These are phyloP conservation scores for Marisa cornuarietis DNA, from an alignment of 1,140 invertebrate species.

Conservation along the genomic window DNA sequence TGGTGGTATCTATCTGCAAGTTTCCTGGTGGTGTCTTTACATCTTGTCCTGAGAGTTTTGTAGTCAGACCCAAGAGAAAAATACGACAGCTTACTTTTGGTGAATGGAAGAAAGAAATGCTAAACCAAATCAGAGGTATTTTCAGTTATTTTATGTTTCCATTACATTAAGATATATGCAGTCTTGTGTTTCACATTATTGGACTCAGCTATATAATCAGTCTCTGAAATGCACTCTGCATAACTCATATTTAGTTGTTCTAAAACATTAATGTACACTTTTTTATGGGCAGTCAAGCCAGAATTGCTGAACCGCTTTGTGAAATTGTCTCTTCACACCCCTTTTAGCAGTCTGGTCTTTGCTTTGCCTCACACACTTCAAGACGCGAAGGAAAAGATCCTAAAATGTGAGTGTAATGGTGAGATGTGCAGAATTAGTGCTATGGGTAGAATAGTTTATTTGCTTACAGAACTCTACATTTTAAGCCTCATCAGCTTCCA, in stretches of 20 bases:
- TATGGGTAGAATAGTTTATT: not conserved
- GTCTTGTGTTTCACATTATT: too few relatives aligned
- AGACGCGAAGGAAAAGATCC: slow-evolving; percentile 42
- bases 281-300: slow-evolving; percentile 38
- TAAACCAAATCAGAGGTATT: slow-evolving; percentile 47
- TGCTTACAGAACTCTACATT: not conserved
- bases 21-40: slow-evolving; percentile 56
- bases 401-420: slow-evolving; percentile 39
- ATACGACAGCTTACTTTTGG: slow-evolving; percentile 41
- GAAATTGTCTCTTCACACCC: slow-evolving; percentile 43
- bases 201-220: too few relatives aligned
- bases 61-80: slow-evolving; percentile 28
- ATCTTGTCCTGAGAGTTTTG: slow-evolving; percentile 44
- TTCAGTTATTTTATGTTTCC: not conserved
- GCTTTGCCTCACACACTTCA: slow-evolving; percentile 45
- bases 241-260: too few relatives aligned
- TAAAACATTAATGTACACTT: too few relatives aligned
- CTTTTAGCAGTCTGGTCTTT: slow-evolving; percentile 46
- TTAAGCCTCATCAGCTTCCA: not conserved
- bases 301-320: slow-evolving; percentile 49
- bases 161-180: too few relatives aligned
- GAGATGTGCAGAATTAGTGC: not conserved
- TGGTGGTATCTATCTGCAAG: slow-evolving; percentile 54
- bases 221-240: too few relatives aligned
- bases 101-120: slow-evolving; percentile 45